phyloP scores from a whole-genome alignment of 2,113 vertebrate genomes.

The Pedetes capensis region DNA sequence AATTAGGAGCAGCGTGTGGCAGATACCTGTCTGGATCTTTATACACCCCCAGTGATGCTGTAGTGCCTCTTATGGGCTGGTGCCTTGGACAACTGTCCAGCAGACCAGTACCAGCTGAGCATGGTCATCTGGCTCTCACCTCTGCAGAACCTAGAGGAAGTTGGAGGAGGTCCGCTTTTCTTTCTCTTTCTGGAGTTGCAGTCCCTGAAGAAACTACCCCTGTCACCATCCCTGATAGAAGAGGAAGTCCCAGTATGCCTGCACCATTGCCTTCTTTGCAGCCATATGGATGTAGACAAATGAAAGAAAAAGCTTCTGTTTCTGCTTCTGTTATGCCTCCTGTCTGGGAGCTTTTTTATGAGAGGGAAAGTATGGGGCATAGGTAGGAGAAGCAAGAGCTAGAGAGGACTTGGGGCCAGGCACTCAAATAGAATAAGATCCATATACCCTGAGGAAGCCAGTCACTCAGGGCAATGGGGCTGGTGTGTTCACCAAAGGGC shows the following conservation, averaged over 20 bases:
- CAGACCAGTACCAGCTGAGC: background rate
- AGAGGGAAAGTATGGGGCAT: background rate
- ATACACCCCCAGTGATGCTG: fast-evolving
- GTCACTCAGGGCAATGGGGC: background rate
- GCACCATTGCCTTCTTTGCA: background rate
- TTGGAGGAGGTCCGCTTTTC: background rate
- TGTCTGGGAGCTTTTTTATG: background rate
- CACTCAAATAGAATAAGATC: background rate
- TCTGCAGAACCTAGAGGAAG: background rate
- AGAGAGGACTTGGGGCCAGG: background rate
- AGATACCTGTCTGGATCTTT: background rate
- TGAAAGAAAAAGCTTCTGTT: background rate
- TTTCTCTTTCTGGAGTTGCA: background rate
- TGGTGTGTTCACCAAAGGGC: background rate
- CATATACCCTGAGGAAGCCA: background rate
- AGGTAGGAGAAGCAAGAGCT: background rate
- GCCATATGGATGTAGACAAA: background rate
- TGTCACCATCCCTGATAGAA: background rate
- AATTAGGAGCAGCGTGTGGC: background rate
- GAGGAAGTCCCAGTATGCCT: background rate
- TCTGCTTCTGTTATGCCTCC: background rate
- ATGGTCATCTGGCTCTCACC: background rate
- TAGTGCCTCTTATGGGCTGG: background rate
- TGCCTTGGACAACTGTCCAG: background rate
- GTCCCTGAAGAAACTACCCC: background rate